A percentile compares a stretch with the other conserved stretches of the same genome.
Conservation (phyloP, 2,888 invertebrate genomes). For the Apoderus coryli region DNA sequence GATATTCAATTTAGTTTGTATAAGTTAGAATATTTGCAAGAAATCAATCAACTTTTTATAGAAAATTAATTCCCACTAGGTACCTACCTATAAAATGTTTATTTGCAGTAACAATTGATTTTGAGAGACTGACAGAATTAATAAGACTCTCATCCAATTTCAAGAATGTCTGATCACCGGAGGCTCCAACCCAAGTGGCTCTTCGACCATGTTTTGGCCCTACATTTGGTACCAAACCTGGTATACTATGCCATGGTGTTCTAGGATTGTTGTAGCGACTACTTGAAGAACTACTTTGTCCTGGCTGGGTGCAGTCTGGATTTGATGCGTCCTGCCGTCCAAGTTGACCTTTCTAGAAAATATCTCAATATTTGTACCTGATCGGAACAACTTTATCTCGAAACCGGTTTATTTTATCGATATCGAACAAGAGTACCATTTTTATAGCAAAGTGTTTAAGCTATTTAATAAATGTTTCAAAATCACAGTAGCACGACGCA, state of each 20-base stretch:
- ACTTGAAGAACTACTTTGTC: constrained; percentile 27
- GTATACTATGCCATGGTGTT: constrained; percentile 55
- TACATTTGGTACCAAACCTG: constrained; percentile 62
- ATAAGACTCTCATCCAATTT: constrained; percentile 87
- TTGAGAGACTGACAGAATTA: constrained; percentile 74
- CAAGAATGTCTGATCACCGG: constrained; percentile 91
- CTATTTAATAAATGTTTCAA: too few species aligned
- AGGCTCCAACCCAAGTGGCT: constrained; percentile 88
- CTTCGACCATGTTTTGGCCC: constrained; percentile 76
- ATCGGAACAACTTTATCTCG: too few species aligned
- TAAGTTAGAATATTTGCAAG: too few species aligned
- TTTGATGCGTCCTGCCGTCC: constrained; percentile 37
- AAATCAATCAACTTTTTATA: too few species aligned
- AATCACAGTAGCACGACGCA: too few species aligned
- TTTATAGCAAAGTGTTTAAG: too few species aligned
- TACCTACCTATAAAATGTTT: constrained; percentile 63
- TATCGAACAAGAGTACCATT: too few species aligned
- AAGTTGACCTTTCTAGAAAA: constrained; percentile 44
- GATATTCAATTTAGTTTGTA: too few species aligned
- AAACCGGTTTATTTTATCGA: too few species aligned
- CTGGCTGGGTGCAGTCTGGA: too few species aligned
- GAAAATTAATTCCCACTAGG: too few species aligned
- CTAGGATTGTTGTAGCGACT: constrained; percentile 27
- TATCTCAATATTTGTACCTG: too few species aligned
- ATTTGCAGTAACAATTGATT: constrained; percentile 81